Evolutionary conservation across 2,113 vertebrate species (phyloP).

Genomic region (Mesitornis unicolor): DNA sequence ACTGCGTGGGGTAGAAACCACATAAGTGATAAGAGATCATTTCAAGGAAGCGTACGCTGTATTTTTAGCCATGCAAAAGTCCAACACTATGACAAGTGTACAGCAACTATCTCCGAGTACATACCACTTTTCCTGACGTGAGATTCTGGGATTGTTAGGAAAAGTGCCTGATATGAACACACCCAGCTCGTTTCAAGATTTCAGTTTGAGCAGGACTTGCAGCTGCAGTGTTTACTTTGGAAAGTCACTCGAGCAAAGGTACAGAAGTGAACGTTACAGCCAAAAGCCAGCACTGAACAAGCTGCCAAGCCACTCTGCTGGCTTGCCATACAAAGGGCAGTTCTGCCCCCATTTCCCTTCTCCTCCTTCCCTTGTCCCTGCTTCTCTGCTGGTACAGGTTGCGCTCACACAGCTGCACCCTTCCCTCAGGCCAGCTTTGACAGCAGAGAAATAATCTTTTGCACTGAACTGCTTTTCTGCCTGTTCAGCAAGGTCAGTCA

Average conservation of each 20-base stretch:
- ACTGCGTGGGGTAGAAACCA: neutral
- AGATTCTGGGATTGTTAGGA: accelerated
- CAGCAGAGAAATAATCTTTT: neutral
- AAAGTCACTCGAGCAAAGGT: neutral
- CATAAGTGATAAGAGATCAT: constrained; percentile 1
- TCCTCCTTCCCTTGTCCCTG: neutral
- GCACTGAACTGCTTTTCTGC: neutral
- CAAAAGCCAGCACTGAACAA: neutral
- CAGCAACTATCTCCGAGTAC: neutral
- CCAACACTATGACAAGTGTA: neutral
- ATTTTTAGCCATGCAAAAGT: constrained; percentile 28
- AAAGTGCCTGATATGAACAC: neutral
- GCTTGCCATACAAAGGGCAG: neutral
- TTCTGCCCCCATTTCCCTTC: neutral
- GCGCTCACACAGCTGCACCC: neutral
- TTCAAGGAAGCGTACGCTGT: neutral
- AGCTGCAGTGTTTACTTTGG: neutral
- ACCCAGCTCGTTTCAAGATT: neutral
- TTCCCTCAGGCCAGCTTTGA: neutral
- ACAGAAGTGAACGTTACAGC: accelerated
- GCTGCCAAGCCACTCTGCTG: neutral
- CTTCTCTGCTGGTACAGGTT: neutral
- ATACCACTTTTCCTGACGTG: neutral
- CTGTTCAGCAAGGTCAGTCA: neutral
- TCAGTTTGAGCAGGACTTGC: neutral